Evolutionary conservation across 2,797 vertebrate species (phyloP).

Genomic region (Manis javanica): DNA sequence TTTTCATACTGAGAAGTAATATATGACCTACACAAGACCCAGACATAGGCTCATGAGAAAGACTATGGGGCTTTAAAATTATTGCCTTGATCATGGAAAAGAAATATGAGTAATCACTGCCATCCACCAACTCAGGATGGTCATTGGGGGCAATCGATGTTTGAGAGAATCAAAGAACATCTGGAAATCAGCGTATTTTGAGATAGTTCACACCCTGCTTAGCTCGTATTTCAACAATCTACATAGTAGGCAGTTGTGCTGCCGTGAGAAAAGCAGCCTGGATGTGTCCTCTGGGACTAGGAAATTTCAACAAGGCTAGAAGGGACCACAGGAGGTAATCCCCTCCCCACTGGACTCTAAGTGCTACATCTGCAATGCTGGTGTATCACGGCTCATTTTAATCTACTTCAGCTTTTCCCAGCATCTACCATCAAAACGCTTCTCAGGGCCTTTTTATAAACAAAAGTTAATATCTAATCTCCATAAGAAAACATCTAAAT

Average conservation of each 20-base stretch:
- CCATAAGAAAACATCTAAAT: not conserved
- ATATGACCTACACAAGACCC: slow-evolving; percentile 85
- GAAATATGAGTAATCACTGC: slow-evolving; percentile 82
- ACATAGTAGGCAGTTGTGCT: slow-evolving; percentile 62
- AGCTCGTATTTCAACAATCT: slow-evolving; percentile 81
- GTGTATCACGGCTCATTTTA: not conserved
- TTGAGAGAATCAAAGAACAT: slow-evolving; percentile 80
- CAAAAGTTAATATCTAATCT: slow-evolving; percentile 30
- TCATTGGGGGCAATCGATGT: slow-evolving; percentile 82
- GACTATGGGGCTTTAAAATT: slow-evolving; percentile 80
- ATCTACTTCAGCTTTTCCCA: not conserved
- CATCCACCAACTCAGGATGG: slow-evolving; percentile 74
- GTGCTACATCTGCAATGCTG: not conserved
- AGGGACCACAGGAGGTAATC: slow-evolving; percentile 22
- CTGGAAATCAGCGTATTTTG: slow-evolving; percentile 80
- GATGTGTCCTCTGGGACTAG: slow-evolving; percentile 42
- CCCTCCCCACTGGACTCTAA: slow-evolving; percentile 30
- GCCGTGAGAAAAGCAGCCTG: slow-evolving; percentile 49
- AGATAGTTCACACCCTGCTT: slow-evolving; percentile 77
- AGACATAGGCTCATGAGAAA: slow-evolving; percentile 82
- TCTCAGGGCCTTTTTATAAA: not conserved
- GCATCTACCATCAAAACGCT: not conserved
- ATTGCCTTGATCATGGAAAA: slow-evolving; percentile 81
- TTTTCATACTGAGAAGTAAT: slow-evolving; percentile 84
- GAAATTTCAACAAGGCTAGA: slow-evolving; percentile 50